Evolutionary conservation across 2,797 vertebrate genomes (phyloP), one percentile per base, ranked within the genome.

Genomic region (Huso huso): DNA sequence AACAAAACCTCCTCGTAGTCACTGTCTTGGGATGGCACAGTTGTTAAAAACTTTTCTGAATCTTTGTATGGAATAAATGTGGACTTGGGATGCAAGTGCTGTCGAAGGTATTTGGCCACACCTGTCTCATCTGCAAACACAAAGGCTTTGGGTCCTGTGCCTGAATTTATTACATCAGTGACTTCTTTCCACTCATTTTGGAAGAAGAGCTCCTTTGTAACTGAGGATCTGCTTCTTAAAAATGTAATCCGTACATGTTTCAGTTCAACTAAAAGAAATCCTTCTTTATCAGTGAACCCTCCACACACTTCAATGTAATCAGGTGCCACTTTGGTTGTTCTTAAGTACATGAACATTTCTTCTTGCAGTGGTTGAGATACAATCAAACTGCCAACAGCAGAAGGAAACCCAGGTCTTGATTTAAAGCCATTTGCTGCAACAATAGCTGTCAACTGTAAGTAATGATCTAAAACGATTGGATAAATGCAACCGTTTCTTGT

Each of bases 391-490:
- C 82, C 83, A 48, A 94, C 89, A 2, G 76, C 81, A 51, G 90
- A 91, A 10, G 93, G 93, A 77, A 93, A 93, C 10, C 87, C 88
- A 63, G 75, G 79, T 68, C 78, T 84, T 37, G 66, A 71, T 62
- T 75, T 72, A 1, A 73, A 68, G 0, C 13, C 71, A 68, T 75
- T 76, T 10, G 77, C 68, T 53, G 77, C 86, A 66, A 91, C 68
- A 65, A 90, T 80, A 57, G 84, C 82, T 0, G 81, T 85, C 90
- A 93, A 92, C 82, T 95, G 93, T 69, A 95, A 70, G 69, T 94
- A 94, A 71, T 80, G 90, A 79, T 95, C 94, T 1, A 95, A 77
- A 6, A 95, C 59, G 60, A 92, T 90, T 10, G 94, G 93, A 69
- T 95, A 92, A 68, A 95, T 82, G 62, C 72, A 15, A 77, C 0